Evolutionary conservation across 2,797 vertebrate genomes (phyloP), one percentile per base, ranked within the genome.

Genomic region (Ficedula albicollis): DNA sequence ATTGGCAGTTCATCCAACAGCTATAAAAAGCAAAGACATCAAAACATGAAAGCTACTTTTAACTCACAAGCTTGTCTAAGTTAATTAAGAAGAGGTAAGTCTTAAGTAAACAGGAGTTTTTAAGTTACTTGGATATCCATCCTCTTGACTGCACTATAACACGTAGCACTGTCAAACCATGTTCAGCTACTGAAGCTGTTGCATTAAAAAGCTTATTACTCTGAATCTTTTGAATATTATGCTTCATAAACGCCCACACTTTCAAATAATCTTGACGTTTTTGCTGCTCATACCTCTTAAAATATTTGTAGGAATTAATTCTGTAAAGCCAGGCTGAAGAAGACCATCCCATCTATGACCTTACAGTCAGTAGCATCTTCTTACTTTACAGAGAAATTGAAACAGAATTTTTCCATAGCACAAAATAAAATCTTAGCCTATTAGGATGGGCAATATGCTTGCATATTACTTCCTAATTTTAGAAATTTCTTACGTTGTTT

Each of bases 1-100:
- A 99, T 99, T 55, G 99, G 99, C 96, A 99, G 98, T 94, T 99
- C 99, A 80, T 99, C 99, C 98, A 99, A 98, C 56, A 99, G 98
- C 99, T 99, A 94, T 56, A 96, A 91, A 98, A 97, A 95, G 92
- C n/a, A 97, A 69, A 94, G 59, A 96, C 93, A 95, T 43, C 84
- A 93, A 92, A 95, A 64, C 51, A 77, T 78, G 81, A 85, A 95
- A 84, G 81, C 51, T 27, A 48, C 54, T 89, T 95, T 49, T 89
- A 93, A 90, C 34, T 58, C 51, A 66, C 41, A 70, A 3, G 0
- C 17, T 63, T 38, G 27, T 49, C 7, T 38, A 90, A 91, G 34
- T 60, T 76, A 66, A 93, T 52, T 86, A 83, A 81, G 16, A 21
- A 68, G n/a, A 94, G 10, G 15, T 0, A 84, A 72, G 19, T 44